A percentile compares a stretch with the other conserved stretches of the same genome.
phyloP scores from a whole-genome alignment of 2,113 vertebrate species.

The Nibea coibor region DNA sequence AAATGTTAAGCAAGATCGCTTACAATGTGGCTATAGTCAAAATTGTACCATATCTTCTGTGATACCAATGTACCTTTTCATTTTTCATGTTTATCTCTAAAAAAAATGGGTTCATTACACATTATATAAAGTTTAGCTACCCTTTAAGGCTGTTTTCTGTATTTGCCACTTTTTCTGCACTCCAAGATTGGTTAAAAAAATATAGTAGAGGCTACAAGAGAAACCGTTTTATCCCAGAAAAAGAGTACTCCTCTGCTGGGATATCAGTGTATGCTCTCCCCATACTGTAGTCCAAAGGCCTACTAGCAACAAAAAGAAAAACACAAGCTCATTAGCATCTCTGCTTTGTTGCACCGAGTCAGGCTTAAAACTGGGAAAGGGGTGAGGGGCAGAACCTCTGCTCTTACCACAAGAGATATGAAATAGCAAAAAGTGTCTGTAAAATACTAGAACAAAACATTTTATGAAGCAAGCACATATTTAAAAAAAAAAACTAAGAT shows the following conservation, averaged over 20 bases:
- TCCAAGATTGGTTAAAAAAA: not conserved
- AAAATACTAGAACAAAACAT: conserved; percentile 73
- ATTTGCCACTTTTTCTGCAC: conserved; percentile 30
- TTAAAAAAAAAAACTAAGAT: conserved; percentile 79
- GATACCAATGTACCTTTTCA: not conserved
- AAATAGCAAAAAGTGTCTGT: conserved; percentile 77
- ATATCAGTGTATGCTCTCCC: conserved; percentile 31
- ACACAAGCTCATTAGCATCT: conserved; percentile 57
- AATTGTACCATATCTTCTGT: conserved; percentile 3
- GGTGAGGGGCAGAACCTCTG: conserved; percentile 45
- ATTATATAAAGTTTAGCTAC: not conserved
- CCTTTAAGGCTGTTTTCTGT: not conserved
- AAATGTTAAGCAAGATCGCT: conserved; percentile 5
- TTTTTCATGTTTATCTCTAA: conserved; percentile 3
- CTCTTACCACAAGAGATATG: conserved; percentile 63
- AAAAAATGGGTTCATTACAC: not conserved
- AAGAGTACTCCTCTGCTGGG: conserved; percentile 24
- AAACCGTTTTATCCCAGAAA: conserved; percentile 14
- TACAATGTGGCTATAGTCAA: not conserved
- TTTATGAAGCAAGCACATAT: conserved; percentile 84
- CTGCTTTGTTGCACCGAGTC: conserved; percentile 54
- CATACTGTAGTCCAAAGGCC: conserved; percentile 40
- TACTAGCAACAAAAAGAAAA: conserved; percentile 17
- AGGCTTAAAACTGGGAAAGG: conserved; percentile 30
- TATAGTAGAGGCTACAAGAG: not conserved